Conservation (phyloP, 2,113 vertebrate species). For the Dicrurus megarhynchus region DNA sequence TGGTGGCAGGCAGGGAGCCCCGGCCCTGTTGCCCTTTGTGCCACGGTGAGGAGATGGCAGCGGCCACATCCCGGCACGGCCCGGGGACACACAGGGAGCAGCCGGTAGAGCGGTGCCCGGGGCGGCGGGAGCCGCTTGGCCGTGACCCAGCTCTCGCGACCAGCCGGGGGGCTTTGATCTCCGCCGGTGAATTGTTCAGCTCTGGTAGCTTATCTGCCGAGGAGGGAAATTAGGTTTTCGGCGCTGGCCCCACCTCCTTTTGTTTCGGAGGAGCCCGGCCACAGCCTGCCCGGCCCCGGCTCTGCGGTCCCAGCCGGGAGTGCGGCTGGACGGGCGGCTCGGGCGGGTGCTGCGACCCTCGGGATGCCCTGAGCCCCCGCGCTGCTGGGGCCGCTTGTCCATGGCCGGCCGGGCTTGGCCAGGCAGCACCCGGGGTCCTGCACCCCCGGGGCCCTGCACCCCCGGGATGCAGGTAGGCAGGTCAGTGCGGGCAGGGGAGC, state of each 20-base stretch:
- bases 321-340: background rate
- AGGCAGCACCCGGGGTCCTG: background rate
- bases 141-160: background rate
- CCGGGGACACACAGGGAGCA: rapidly evolving
- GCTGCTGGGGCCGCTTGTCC: background rate
- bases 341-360: background rate
- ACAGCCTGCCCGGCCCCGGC: conserved; percentile 15
- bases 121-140: background rate
- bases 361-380: background rate
- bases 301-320: background rate
- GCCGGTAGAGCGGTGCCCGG: background rate
- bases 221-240: conserved; percentile 51
- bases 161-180: conserved; percentile 50
- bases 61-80: rapidly evolving
- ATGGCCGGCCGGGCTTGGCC: background rate
- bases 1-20: background rate
- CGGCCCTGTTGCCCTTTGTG: background rate
- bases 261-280: conserved; percentile 41
- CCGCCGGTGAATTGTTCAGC: conserved; percentile 37
- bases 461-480: conserved; percentile 57
- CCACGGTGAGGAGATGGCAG: background rate
- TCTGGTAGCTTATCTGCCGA: conserved; percentile 29
- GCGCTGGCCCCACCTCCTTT: conserved; percentile 47
- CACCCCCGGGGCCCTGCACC: background rate
- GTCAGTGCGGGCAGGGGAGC: conserved; percentile 40